Conservation (phyloP, 2,888 invertebrate species). For the Cephonodes hylas region DNA sequence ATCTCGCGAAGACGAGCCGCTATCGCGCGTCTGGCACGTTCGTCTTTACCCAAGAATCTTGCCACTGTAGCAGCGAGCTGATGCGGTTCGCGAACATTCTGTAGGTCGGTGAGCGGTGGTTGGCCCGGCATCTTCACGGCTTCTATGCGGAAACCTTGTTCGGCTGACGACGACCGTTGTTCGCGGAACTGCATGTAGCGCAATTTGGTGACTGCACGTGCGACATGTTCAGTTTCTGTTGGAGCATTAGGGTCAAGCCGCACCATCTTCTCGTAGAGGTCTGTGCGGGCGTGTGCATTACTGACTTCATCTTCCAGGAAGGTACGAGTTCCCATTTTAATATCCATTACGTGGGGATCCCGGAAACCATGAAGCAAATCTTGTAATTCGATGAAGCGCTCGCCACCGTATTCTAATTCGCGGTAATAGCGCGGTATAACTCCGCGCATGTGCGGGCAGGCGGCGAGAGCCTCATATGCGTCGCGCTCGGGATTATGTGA, state of each 20-base stretch:
- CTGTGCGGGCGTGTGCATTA: conserved; percentile 90
- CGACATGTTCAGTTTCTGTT: conserved; percentile 89
- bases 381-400: conserved; percentile 96
- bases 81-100: conserved; percentile 89
- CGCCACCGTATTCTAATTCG: conserved; percentile 88
- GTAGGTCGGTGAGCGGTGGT: conserved; percentile 92
- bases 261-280: conserved; percentile 98
- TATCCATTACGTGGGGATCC: conserved; percentile 97
- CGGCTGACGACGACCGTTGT: conserved; percentile 94
- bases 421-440: conserved; percentile 93
- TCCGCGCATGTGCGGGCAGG: conserved; percentile 85
- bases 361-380: conserved; percentile 94
- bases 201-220: conserved; percentile 94
- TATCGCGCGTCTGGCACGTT: conserved; percentile 85
- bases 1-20: conserved; percentile 88
- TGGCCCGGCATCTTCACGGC: conserved; percentile 93
- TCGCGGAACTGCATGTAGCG: conserved; percentile 98
- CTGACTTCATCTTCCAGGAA: conserved; percentile 97
- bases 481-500: conserved; percentile 87
- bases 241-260: conserved; percentile 93
- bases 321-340: conserved; percentile 98
- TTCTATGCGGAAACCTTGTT: conserved; percentile 97
- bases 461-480: conserved; percentile 89
- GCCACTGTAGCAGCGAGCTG: conserved; percentile 88
- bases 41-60: conserved; percentile 85